Percentiles rank a stretch among this genome's conserved stretches.
Evolutionary conservation across 2,888 invertebrate genomes (phyloP).

Genomic region (Synanthedon myopaeformis): DNA sequence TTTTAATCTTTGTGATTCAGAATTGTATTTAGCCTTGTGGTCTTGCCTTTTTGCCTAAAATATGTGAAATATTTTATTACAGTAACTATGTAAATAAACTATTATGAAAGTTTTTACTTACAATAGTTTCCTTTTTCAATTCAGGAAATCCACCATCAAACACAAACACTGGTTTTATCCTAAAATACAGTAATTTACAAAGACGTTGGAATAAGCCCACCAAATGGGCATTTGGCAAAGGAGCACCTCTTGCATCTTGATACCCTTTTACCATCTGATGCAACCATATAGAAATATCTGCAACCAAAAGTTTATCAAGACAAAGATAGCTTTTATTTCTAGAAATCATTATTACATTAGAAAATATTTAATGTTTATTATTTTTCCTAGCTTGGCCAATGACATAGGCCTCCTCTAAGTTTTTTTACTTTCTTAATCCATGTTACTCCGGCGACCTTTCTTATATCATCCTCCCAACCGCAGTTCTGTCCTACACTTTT

Average conservation of each 20-base stretch:
- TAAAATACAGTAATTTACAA: slow-evolving; percentile 95
- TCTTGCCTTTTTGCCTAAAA: slow-evolving; percentile 81
- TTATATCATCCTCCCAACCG: too few species aligned
- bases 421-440: too few species aligned
- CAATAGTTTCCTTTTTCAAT: slow-evolving; percentile 93
- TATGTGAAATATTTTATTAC: slow-evolving; percentile 5
- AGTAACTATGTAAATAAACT: not conserved
- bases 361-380: not conserved
- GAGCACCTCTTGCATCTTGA: slow-evolving; percentile 85
- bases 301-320: not conserved
- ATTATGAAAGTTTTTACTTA: slow-evolving; percentile 53
- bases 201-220: slow-evolving; percentile 93
- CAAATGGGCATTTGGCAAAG: slow-evolving; percentile 91
- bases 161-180: slow-evolving; percentile 96
- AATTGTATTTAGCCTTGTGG: slow-evolving; percentile 76
- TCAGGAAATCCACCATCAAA: slow-evolving; percentile 97
- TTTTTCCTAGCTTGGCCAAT: too few species aligned
- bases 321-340: too few species aligned
- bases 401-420: too few species aligned
- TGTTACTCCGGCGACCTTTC: too few species aligned
- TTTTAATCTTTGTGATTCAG: slow-evolving; percentile 79
- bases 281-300: slow-evolving; percentile 99
- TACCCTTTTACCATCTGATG: slow-evolving; percentile 97
- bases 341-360: not conserved
- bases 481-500: too few species aligned